Evolutionary conservation across 2,113 vertebrate species (phyloP).

Genomic region (Camelus bactrianus): DNA sequence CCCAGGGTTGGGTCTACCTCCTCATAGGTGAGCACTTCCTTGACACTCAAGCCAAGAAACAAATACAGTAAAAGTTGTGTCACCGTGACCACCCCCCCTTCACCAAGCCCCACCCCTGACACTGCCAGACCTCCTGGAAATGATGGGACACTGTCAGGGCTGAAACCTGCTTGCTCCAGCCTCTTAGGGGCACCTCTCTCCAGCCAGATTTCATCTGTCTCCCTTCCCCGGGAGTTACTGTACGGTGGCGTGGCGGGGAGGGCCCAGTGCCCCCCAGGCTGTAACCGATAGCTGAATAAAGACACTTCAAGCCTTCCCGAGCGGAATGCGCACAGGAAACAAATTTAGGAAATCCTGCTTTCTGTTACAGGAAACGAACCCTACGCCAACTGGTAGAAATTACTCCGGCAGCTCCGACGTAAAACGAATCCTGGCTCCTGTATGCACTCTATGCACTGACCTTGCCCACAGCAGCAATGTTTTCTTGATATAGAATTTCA

Average conservation of each 20-base stretch:
- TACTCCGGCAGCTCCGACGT: constrained; percentile 73
- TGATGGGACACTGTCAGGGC: constrained; percentile 56
- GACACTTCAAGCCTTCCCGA: constrained; percentile 80
- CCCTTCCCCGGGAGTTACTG: constrained; percentile 84
- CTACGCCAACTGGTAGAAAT: constrained; percentile 86
- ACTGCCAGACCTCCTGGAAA: constrained; percentile 32
- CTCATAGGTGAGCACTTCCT: not conserved
- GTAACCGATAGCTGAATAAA: constrained; percentile 85
- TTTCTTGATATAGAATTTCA: constrained; percentile 85
- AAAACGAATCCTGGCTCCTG: constrained; percentile 81
- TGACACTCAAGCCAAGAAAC: constrained; percentile 24
- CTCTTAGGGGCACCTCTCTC: constrained; percentile 78
- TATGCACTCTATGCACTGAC: constrained; percentile 80
- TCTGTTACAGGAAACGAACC: constrained; percentile 91
- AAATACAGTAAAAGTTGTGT: constrained; percentile 21
- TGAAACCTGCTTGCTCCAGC: constrained; percentile 69
- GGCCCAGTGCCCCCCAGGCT: constrained; percentile 79
- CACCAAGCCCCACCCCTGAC: accelerated
- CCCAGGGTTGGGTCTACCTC: not conserved
- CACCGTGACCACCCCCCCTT: not conserved
- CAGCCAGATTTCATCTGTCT: constrained; percentile 82
- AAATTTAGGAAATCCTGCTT: constrained; percentile 93
- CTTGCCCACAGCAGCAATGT: constrained; percentile 78
- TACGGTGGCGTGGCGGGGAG: constrained; percentile 73
- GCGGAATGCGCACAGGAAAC: constrained; percentile 86